Conservation (phyloP, 1,140 invertebrate species). For the Drosophila asahinai region DNA sequence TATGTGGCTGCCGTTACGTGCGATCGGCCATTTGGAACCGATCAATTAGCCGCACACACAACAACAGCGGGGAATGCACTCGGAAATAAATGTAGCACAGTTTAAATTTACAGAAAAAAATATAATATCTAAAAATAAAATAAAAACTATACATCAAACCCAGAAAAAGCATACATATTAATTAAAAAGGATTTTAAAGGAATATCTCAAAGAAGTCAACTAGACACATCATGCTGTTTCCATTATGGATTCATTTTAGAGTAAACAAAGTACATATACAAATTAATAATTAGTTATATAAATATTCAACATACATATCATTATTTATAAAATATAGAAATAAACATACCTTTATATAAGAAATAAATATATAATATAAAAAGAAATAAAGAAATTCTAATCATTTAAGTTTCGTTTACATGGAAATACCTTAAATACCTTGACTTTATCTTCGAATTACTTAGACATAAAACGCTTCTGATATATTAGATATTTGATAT, state of each 20-base stretch:
- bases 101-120: not conserved
- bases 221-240: too few relatives aligned
- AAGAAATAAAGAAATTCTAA: not conserved
- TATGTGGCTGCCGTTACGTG: constrained; percentile 65
- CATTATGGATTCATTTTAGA: too few relatives aligned
- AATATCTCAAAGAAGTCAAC: too few relatives aligned
- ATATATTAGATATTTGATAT: not conserved
- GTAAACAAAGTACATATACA: too few relatives aligned
- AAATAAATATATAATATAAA: not conserved
- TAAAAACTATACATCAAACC: not conserved
- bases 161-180: too few relatives aligned
- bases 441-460: not conserved
- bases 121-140: too few relatives aligned
- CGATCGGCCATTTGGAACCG: constrained; percentile 79
- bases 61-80: constrained; percentile 9
- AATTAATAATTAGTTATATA: not conserved
- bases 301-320: too few relatives aligned
- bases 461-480: too few relatives aligned
- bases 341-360: not conserved
- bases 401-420: too few relatives aligned
- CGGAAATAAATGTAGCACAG: too few relatives aligned
- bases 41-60: constrained; percentile 67
- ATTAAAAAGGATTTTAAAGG: too few relatives aligned
- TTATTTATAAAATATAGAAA: too few relatives aligned
- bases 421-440: not conserved